Evolutionary conservation across 2,113 vertebrate genomes (phyloP).

Genomic region (Bettongia penicillata): DNA sequence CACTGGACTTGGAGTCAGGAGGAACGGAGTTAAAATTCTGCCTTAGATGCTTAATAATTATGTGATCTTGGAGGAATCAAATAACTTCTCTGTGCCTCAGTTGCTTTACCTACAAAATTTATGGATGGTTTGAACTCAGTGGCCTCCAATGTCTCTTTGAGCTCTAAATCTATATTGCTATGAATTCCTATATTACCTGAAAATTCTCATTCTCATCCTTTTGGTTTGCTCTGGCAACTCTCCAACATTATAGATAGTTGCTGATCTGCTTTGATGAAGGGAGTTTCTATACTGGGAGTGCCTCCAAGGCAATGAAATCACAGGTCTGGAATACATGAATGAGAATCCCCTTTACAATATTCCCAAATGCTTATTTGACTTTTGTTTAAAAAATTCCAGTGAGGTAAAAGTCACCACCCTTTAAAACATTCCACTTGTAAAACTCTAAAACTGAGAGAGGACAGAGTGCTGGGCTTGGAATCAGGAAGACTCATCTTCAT

Average conservation of each 20-base stretch:
- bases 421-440: background rate
- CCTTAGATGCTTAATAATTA: background rate
- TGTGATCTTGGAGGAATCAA: background rate
- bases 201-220: background rate
- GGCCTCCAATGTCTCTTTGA: background rate
- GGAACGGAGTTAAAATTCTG: background rate
- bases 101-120: background rate
- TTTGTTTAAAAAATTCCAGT: background rate
- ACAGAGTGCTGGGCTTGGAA: background rate
- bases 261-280: background rate
- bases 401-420: background rate
- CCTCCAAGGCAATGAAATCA: background rate
- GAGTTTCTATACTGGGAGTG: background rate
- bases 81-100: background rate
- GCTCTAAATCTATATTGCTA: background rate
- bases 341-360: background rate
- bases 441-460: background rate
- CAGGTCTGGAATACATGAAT: background rate
- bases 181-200: background rate
- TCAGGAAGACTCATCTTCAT: background rate
- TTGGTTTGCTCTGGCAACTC: background rate
- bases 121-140: background rate
- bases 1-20: background rate
- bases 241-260: background rate
- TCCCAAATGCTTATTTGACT: background rate